Conservation (phyloP, 2,113 vertebrate species). For the Burhinus bistriatus region DNA sequence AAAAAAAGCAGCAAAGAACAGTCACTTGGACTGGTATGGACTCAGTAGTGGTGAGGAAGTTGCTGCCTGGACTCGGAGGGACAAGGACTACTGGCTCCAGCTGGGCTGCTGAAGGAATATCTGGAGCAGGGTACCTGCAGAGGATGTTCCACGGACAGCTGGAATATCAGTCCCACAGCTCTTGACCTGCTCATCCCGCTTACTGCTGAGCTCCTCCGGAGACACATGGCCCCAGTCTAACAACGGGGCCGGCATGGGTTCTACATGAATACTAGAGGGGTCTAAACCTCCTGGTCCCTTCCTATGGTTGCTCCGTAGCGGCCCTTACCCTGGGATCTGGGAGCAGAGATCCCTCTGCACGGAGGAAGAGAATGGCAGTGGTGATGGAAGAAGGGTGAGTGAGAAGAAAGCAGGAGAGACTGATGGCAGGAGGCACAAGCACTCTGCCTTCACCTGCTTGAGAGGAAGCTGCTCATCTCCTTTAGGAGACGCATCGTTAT, state of each 20-base stretch:
- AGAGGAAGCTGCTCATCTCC: background rate
- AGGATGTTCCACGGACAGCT: background rate
- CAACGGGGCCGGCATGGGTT: accelerated
- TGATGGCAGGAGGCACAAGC: background rate
- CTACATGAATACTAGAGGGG: background rate
- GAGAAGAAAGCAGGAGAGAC: background rate
- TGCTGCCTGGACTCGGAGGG: background rate
- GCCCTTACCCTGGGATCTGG: background rate
- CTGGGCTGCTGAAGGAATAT: background rate
- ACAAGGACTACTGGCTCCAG: background rate
- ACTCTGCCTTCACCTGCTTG: background rate
- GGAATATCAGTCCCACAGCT: background rate
- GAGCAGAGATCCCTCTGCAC: background rate
- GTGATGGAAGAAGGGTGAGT: background rate
- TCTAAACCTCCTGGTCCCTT: background rate
- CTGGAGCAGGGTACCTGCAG: too few relatives aligned
- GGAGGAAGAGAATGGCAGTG: accelerated
- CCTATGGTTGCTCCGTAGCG: background rate
- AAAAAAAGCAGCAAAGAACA: background rate
- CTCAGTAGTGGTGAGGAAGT: background rate
- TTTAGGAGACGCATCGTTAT: background rate
- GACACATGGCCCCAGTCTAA: too few relatives aligned
- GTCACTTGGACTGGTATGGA: too few relatives aligned
- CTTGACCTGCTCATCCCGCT: accelerated
- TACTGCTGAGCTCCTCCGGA: background rate